A percentile compares a stretch with the other conserved stretches of the same genome.
Evolutionary conservation across 2,888 invertebrate genomes (phyloP).

Genomic region (Eurytoma adleriae): DNA sequence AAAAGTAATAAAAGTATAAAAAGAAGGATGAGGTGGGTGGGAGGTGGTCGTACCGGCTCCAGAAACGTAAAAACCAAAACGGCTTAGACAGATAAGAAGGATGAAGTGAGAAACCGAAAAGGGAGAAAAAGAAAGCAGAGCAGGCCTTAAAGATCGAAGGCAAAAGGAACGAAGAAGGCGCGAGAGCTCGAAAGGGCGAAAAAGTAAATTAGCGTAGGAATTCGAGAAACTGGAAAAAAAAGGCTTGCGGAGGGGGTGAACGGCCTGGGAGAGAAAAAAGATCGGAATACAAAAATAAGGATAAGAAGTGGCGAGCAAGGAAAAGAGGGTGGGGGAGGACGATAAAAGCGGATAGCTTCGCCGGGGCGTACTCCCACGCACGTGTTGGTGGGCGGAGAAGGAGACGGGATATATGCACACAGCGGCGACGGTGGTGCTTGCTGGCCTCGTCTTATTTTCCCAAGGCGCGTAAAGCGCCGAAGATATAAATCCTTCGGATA

Average conservation of each 20-base stretch:
- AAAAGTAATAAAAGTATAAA: slow-evolving; percentile 4
- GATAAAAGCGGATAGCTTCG: slow-evolving; percentile 8
- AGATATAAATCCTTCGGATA: slow-evolving; percentile 67
- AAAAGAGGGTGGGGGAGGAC: neutral
- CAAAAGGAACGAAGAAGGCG: neutral
- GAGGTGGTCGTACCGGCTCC: neutral
- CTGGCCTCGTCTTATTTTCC: slow-evolving; percentile 46
- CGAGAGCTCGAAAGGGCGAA: neutral
- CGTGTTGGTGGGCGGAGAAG: neutral
- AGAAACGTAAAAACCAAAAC: slow-evolving; percentile 6
- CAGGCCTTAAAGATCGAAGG: neutral
- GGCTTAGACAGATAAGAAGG: slow-evolving; percentile 21
- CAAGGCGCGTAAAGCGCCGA: slow-evolving; percentile 59
- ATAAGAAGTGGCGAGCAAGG: neutral
- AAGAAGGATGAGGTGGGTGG: neutral
- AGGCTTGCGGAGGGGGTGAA: neutral
- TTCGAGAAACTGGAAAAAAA: slow-evolving; percentile 7
- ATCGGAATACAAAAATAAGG: slow-evolving; percentile 10
- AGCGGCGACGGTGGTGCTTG: neutral
- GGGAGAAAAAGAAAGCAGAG: neutral
- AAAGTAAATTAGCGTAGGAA: slow-evolving; percentile 29
- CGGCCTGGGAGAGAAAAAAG: neutral
- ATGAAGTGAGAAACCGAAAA: slow-evolving; percentile 22
- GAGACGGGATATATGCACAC: neutral
- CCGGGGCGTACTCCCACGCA: neutral